phyloP scores from a whole-genome alignment of 2,113 vertebrate genomes.

The Mugil cephalus region DNA sequence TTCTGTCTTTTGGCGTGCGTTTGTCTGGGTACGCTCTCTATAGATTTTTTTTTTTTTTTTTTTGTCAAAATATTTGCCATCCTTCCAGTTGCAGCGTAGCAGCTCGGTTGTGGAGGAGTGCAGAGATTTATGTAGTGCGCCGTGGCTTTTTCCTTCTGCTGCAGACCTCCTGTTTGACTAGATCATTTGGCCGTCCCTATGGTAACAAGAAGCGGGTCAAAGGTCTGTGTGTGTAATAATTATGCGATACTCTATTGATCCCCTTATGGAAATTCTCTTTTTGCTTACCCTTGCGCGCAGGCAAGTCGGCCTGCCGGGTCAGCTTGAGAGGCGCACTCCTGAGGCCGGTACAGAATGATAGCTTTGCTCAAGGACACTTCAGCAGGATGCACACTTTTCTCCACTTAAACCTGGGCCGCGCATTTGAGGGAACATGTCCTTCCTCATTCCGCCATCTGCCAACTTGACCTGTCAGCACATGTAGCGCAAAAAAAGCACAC shows the following conservation, averaged over 20 bases:
- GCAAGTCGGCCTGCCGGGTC: slow-evolving; percentile 35
- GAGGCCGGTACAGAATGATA: slow-evolving; percentile 22
- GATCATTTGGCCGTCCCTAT: slow-evolving; percentile 44
- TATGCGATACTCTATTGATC: slow-evolving; percentile 59
- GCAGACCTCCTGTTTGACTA: slow-evolving; percentile 21
- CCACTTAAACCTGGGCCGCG: slow-evolving; percentile 6
- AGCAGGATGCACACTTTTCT: slow-evolving; percentile 26
- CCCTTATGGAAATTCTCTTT: slow-evolving; percentile 58
- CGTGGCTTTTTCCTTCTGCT: slow-evolving; percentile 17
- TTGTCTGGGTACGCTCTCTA: not conserved
- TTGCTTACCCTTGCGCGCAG: slow-evolving; percentile 48
- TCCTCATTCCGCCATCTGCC: slow-evolving; percentile 7
- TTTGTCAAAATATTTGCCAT: slow-evolving; percentile 1
- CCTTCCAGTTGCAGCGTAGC: not conserved
- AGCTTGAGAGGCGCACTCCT: slow-evolving; percentile 26
- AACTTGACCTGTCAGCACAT: slow-evolving; percentile 1
- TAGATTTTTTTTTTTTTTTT: not conserved
- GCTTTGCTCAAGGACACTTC: slow-evolving; percentile 60
- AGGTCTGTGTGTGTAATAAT: slow-evolving; percentile 62
- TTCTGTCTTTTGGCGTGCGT: not conserved
- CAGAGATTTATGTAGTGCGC: slow-evolving; percentile 10
- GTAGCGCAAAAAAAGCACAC: too few relatives aligned
- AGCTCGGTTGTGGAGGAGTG: not conserved
- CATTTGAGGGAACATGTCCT: slow-evolving; percentile 15
- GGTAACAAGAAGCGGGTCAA: slow-evolving; percentile 60